Evolutionary conservation across 2,888 invertebrate genomes (phyloP), one percentile per base, ranked within the genome.

Genomic region (Caenorhabditis japonica): DNA sequence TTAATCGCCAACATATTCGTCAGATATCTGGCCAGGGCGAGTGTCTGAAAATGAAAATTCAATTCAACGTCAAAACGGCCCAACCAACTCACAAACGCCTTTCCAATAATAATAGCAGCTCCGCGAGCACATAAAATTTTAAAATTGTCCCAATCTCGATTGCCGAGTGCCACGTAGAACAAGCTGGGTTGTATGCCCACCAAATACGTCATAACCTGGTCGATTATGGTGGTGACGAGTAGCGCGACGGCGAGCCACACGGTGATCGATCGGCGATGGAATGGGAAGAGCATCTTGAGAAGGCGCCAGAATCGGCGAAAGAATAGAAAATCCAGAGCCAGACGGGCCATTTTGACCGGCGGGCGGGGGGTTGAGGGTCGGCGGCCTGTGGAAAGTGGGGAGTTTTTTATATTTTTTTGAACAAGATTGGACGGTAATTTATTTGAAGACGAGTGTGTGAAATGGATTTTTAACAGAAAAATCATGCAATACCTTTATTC

Each of bases 111-210:
- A 25, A 89, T 82, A 3, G 85, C 41, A 0, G 88, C 64, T n/a
- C 89, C 87, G 44, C 85, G 83, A 8, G 86, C 69, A 15, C 88
- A 88, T 25, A 88, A 80, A 2, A 72, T 77, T 69, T 85, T 87
- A 83, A 91, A 87, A 17, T 79, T 80, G 7, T 75, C 56, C n/a
- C 66, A 55, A 44, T 87, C 72, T 13, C 77, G 89, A 21, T 89
- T 88, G 2, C 89, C 90, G 43, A 91, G 85, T 4, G 90, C 89
- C 62, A 88, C 88, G 84, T 90, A 91, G 85, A 89, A 91, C 56
- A 89, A 86, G 79, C 90, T 90, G 10, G 91, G 89, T 44, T 91
- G 85, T 30, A 91, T 80, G 4, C 91, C 91, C 43, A 91, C 89
- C 70, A 89, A 88, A 84, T 90, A 91, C 13, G 90, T 89, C 33